Conservation (phyloP, 1,140 invertebrate species). For the Gonioctena quinquepunctata region DNA sequence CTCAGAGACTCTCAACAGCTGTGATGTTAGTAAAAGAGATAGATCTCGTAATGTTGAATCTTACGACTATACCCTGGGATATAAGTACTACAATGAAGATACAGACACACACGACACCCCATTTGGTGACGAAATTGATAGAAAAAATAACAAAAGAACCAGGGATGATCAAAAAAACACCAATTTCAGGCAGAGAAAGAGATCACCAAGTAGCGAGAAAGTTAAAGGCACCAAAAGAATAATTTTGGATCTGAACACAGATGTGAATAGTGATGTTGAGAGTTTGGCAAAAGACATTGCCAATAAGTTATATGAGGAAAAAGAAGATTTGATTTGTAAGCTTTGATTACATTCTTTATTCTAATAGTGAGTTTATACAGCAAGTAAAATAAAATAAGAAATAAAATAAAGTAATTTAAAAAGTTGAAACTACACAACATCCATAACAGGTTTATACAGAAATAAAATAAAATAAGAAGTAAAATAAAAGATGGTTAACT, state of each 20-base stretch:
- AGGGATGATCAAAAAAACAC: conserved; percentile 63
- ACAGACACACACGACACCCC: conserved; percentile 44
- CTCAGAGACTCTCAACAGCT: conserved; percentile 61
- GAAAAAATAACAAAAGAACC: conserved; percentile 63
- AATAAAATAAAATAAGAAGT: too few species aligned
- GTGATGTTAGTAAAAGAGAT: conserved; percentile 62
- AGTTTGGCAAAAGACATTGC: conserved; percentile 71
- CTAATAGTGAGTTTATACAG: too few species aligned
- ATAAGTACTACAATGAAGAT: conserved; percentile 28
- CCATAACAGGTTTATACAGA: too few species aligned
- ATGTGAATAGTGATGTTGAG: conserved; percentile 58
- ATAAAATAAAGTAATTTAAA: too few species aligned
- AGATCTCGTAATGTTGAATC: conserved; percentile 64
- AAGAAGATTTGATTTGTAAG: conserved; percentile 72
- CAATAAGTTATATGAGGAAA: conserved; percentile 70
- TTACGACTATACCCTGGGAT: conserved; percentile 58
- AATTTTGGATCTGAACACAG: conserved; percentile 61
- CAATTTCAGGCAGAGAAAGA: conserved; percentile 62
- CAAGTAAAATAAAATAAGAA: too few species aligned
- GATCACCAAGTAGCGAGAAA: conserved; percentile 23
- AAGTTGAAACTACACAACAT: too few species aligned
- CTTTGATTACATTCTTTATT: too few species aligned
- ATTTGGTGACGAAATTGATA: conserved; percentile 56
- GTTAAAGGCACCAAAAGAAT: conserved; percentile 58
- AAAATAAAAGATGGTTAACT: too few species aligned